Base-by-base conservation (phyloP, 2,797 vertebrate species). In the Urocyon cinereoargenteus region DNA sequence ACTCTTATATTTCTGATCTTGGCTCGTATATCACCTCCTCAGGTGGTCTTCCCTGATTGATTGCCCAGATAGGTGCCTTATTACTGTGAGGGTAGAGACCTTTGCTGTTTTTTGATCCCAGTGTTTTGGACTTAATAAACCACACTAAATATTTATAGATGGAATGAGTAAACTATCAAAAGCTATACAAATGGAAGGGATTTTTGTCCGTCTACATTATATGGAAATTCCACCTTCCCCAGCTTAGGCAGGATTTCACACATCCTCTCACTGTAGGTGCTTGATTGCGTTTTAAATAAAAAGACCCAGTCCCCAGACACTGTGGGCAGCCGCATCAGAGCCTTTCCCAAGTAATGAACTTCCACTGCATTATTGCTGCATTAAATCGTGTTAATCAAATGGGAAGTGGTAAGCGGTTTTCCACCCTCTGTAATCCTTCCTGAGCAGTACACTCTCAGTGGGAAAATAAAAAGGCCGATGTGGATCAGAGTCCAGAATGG, bases 351-450 rank as follows among this genome's bases (percentile, higher is more conserved):
- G 79, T 86, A 1, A 22, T 92, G 97, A 82, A 68, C 22, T 36
- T 96, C 10, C 68, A 78, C 9, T 6, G 1, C 90, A 93, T 95
- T 95, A 77, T 55, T 68, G 77, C 5, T 0, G 26, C 94, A n/a
- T 84, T 96, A 96, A 96, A 96, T 96, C 86, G 96, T 53, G 9
- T 77, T 96, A 92, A 91, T 75, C 95, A 91, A 70, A 85, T 96
- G 91, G 82, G 97, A 73, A 93, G 75, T 19, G 75, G 79, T 93
- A 86, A 94, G 82, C 26, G 1, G 55, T 97, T 98, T 93, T 91
- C 75, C 77, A 90, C 91, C 72, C 49, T 59, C 55, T n/a, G 90
- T 95, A 98, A 97, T 98, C 97, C 73, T 97, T 94, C 94, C 78
- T 68, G 89, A 92, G 94, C 93, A 2, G 73, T 90, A 96, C 79